Evolutionary conservation across 2,888 invertebrate genomes (phyloP).

Genomic region (Caradrina kadenii): DNA sequence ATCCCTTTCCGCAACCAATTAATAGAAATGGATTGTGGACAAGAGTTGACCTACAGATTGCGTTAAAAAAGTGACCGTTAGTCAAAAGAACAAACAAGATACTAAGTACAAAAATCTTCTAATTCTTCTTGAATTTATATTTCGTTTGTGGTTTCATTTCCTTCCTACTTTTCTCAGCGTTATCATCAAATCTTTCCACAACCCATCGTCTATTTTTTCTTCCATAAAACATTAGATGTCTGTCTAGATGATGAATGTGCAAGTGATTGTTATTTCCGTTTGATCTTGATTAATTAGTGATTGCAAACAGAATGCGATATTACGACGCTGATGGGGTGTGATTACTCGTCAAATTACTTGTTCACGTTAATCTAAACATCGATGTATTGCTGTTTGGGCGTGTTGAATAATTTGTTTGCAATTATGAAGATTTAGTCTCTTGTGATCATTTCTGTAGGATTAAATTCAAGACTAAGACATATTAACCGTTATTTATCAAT

Average conservation of each 20-base stretch:
- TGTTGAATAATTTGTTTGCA: conserved; percentile 37
- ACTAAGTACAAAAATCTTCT: too few relatives aligned
- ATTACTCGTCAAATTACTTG: conserved; percentile 73
- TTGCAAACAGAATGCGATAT: conserved; percentile 87
- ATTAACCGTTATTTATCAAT: too few relatives aligned
- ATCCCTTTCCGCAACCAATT: too few relatives aligned
- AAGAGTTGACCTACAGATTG: too few relatives aligned
- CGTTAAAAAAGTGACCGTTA: too few relatives aligned
- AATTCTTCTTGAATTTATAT: too few relatives aligned
- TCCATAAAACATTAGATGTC: conserved; percentile 59
- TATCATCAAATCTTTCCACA: neutral
- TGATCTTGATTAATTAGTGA: conserved; percentile 87
- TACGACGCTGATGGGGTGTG: conserved; percentile 72
- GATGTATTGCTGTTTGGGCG: conserved; percentile 47
- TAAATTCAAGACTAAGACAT: too few relatives aligned
- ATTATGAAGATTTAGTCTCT: conserved; percentile 10
- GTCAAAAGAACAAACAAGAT: too few relatives aligned
- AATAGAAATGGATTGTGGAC: too few relatives aligned
- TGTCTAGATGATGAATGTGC: conserved; percentile 68
- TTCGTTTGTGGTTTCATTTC: neutral
- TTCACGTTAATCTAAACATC: conserved; percentile 58
- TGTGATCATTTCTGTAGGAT: conserved; percentile 10
- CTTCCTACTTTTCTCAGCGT: neutral
- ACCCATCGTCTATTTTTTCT: conserved; percentile 44
- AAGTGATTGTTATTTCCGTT: conserved; percentile 81